phyloP scores from a whole-genome alignment of 2,888 invertebrate genomes.

The Campaea margaritaria region DNA sequence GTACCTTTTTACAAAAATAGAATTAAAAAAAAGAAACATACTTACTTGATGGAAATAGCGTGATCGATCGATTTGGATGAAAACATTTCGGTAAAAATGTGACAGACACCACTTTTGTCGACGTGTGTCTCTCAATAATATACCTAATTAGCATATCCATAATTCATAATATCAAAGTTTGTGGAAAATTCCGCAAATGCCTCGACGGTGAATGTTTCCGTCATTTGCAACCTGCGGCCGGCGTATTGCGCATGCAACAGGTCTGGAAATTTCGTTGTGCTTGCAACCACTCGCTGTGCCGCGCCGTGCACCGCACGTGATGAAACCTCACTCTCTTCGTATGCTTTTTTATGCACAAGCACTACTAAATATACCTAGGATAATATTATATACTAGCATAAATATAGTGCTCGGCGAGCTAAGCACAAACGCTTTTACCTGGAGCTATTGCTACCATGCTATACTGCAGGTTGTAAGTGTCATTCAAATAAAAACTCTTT shows the following conservation, averaged over 20 bases:
- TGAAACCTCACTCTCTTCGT: constrained; percentile 6
- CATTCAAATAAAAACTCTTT: too few species aligned
- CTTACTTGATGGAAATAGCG: too few species aligned
- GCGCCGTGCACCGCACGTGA: constrained; percentile 10
- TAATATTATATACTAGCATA: too few species aligned
- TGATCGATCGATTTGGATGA: too few species aligned
- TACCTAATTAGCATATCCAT: constrained; percentile 1
- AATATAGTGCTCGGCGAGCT: too few species aligned
- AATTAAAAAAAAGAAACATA: too few species aligned
- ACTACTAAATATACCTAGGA: too few species aligned
- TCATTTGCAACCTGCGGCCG: constrained; percentile 17
- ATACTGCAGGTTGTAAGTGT: too few species aligned
- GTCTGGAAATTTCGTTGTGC: constrained; percentile 38
- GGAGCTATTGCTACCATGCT: too few species aligned
- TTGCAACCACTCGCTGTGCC: constrained; percentile 12
- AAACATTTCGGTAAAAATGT: too few species aligned
- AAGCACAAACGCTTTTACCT: too few species aligned
- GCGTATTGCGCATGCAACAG: constrained; percentile 39
- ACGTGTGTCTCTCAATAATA: neutral
- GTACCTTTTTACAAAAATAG: too few species aligned
- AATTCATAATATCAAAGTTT: neutral
- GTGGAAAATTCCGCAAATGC: constrained; percentile 21
- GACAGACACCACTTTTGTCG: neutral
- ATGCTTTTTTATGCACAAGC: neutral
- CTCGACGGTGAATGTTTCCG: constrained; percentile 25